Conservation (phyloP, 23 tunicate genomes). For the Ciona savignyi region DNA sequence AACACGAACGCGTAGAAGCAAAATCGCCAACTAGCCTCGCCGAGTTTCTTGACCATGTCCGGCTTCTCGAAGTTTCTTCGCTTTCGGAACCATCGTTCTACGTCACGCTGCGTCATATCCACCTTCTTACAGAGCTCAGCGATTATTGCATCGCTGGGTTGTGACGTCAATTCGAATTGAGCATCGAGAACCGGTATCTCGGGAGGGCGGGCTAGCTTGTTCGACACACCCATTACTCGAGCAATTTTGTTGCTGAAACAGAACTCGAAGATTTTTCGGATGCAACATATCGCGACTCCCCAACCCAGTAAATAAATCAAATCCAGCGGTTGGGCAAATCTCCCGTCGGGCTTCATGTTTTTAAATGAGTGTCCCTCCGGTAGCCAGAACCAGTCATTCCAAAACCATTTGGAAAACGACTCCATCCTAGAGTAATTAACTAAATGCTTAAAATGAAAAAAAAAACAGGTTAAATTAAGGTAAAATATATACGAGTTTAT, state of each 20-base stretch:
- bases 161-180: not conserved
- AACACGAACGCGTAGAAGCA: conserved; percentile 65
- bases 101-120: conserved; percentile 17
- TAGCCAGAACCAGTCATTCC: conserved; percentile 12
- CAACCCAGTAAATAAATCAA: not conserved
- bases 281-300: not conserved
- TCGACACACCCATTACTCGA: not conserved
- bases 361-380: not conserved
- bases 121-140: conserved; percentile 13
- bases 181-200: not conserved
- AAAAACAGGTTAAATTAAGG: too few relatives aligned
- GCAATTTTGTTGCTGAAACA: not conserved
- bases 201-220: not conserved
- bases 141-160: not conserved
- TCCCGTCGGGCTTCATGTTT: not conserved
- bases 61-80: conserved; percentile 45
- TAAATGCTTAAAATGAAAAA: too few relatives aligned
- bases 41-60: conserved; percentile 45
- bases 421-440: too few relatives aligned
- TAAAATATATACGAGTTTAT: too few relatives aligned
- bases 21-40: conserved; percentile 87
- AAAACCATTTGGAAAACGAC: conserved; percentile 9
- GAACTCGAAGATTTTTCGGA: not conserved
- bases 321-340: not conserved
- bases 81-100: conserved; percentile 64